Evolutionary conservation across 2,113 vertebrate species (phyloP).

Genomic region (Natator depressus): DNA sequence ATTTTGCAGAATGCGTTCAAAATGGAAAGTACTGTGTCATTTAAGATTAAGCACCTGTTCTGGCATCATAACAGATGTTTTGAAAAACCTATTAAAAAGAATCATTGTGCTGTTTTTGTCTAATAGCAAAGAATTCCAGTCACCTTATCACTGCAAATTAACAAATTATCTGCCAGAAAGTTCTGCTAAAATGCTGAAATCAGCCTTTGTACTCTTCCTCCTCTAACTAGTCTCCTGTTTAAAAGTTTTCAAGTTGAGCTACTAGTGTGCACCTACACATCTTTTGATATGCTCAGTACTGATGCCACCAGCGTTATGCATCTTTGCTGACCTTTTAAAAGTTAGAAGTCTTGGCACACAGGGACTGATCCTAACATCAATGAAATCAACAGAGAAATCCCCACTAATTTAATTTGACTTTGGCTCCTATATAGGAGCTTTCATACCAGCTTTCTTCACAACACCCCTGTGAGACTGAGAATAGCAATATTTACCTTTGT

Average conservation of each 20-base stretch:
- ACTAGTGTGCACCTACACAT: not conserved
- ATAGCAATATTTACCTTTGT: not conserved
- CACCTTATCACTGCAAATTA: conserved; percentile 8
- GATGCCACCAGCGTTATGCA: fast-evolving
- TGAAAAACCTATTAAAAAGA: conserved; percentile 55
- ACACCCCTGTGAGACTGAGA: fast-evolving
- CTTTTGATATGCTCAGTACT: not conserved
- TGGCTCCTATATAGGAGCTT: not conserved
- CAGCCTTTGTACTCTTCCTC: not conserved
- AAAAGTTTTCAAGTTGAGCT: not conserved
- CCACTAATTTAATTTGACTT: not conserved
- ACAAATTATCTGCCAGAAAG: not conserved
- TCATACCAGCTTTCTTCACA: not conserved
- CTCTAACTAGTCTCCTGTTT: not conserved
- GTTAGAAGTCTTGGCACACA: fast-evolving
- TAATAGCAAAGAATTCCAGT: not conserved
- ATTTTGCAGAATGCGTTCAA: conserved; percentile 41
- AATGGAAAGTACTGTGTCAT: conserved; percentile 45
- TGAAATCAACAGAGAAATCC: not conserved
- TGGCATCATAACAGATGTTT: conserved; percentile 57
- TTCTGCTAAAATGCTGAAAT: conserved; percentile 6
- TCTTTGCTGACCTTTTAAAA: fast-evolving
- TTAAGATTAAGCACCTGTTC: conserved; percentile 56
- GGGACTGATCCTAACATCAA: fast-evolving
- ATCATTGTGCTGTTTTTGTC: conserved; percentile 43